phyloP scores from a whole-genome alignment of 2,113 vertebrate genomes.

The Phaetusa simplex region DNA sequence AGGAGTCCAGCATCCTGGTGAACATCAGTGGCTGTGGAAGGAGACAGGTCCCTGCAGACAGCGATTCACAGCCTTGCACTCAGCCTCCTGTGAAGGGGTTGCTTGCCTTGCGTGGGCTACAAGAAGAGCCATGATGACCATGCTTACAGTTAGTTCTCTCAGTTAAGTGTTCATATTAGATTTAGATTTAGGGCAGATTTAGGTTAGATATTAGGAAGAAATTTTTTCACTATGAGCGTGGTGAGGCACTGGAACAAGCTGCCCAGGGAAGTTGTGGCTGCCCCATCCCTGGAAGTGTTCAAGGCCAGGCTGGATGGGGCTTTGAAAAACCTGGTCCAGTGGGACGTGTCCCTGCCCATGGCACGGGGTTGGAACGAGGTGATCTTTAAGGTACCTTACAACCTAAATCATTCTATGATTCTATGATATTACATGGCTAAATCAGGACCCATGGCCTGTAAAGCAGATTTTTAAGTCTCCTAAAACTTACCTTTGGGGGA shows the following conservation, averaged over 20 bases:
- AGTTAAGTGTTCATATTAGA: not conserved
- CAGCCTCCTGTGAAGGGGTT: accelerated
- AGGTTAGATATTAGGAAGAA: not conserved
- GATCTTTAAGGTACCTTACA: not conserved
- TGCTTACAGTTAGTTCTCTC: not conserved
- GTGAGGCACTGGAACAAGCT: not conserved
- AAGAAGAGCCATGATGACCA: not conserved
- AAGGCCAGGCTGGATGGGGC: not conserved
- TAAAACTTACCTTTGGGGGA: not conserved
- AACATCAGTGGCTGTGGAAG: not conserved
- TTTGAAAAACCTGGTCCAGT: not conserved
- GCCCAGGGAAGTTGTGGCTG: not conserved
- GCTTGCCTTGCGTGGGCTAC: not conserved
- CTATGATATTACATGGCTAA: not conserved
- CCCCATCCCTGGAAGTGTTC: not conserved
- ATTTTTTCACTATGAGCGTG: not conserved
- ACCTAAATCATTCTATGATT: not conserved
- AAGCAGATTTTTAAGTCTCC: not conserved
- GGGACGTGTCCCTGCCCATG: not conserved
- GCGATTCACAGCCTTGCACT: not conserved
- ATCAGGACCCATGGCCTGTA: not conserved
- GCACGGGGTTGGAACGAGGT: not conserved
- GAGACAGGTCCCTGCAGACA: not conserved
- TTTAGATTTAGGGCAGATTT: not conserved
- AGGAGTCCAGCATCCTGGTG: not conserved